Evolutionary conservation across 2,113 vertebrate species (phyloP).

Genomic region (Tragelaphus imberbis): DNA sequence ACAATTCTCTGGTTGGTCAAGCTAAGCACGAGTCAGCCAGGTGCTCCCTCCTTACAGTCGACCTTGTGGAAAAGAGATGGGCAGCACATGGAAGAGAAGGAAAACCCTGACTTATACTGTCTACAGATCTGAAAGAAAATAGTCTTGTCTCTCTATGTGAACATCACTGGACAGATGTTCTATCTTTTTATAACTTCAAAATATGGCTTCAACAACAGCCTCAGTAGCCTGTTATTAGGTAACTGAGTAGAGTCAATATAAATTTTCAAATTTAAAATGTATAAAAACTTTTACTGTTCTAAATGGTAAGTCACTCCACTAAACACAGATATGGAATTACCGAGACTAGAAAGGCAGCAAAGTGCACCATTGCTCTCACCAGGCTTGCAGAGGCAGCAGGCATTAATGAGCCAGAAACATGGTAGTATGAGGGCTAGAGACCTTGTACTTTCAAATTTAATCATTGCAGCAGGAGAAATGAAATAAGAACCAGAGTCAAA

Average conservation of each 20-base stretch:
- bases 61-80: background rate
- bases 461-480: background rate
- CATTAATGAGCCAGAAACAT: background rate
- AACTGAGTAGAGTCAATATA: background rate
- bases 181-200: slow-evolving; percentile 24
- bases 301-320: slow-evolving; percentile 12
- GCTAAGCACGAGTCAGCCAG: background rate
- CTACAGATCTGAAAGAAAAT: background rate
- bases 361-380: background rate
- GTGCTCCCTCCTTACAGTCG: background rate
- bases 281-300: background rate
- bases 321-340: background rate
- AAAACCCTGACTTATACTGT: background rate
- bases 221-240: slow-evolving; percentile 12
- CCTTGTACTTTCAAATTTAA: background rate
- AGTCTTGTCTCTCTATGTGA: background rate
- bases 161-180: background rate
- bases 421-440: background rate
- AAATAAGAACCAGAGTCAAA: slow-evolving; percentile 17
- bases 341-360: background rate
- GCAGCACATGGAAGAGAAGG: background rate
- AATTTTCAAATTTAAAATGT: slow-evolving; percentile 35
- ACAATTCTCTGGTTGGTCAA: background rate
- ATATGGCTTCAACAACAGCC: slow-evolving; percentile 36
- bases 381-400: background rate